These are phyloP conservation scores for Lasioglossum lativentre DNA, from an alignment of 2,888 invertebrate species.

Conservation along the genomic window DNA sequence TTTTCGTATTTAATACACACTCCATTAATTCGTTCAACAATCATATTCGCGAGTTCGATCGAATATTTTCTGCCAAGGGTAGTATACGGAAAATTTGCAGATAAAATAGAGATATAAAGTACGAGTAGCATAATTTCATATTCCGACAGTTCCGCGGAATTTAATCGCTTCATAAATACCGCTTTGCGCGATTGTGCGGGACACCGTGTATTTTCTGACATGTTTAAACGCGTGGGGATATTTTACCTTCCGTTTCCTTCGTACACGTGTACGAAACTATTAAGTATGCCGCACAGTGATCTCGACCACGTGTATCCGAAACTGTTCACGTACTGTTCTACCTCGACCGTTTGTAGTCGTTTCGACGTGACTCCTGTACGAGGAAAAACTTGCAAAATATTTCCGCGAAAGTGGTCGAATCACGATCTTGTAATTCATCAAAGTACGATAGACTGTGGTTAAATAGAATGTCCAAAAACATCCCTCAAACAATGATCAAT, in stretches of 20 bases:
- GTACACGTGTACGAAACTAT: neutral
- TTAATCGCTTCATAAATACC: neutral
- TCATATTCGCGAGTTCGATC: neutral
- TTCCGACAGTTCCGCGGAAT: neutral
- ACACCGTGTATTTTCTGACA: neutral
- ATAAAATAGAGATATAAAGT: neutral
- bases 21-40: neutral
- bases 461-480: neutral
- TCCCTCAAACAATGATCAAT: neutral
- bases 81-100: neutral
- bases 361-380: slow-evolving; percentile 12
- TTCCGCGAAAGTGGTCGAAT: neutral
- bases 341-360: neutral
- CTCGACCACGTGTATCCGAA: slow-evolving; percentile 4
- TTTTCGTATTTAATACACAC: neutral
- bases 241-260: neutral
- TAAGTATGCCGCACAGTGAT: slow-evolving; percentile 24
- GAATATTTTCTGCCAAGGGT: neutral
- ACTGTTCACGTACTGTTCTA: slow-evolving; percentile 22
- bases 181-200: neutral
- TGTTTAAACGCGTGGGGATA: neutral
- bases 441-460: neutral
- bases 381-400: neutral
- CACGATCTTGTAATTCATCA: no score
- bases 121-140: neutral